Evolutionary conservation across 2,113 vertebrate species (phyloP).

Genomic region (Petaurus breviceps): DNA sequence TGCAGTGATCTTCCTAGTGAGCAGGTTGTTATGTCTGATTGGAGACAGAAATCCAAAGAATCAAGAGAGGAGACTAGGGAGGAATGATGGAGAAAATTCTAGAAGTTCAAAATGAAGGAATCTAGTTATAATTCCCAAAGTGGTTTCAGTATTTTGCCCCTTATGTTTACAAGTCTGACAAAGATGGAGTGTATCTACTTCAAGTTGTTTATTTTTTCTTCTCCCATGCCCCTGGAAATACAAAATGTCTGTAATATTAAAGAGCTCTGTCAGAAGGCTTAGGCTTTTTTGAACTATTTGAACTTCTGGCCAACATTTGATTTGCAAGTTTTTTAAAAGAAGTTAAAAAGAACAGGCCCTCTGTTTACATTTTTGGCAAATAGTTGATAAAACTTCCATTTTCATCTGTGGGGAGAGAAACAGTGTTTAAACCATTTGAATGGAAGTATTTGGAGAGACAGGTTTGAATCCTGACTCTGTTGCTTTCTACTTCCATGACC

Average conservation of each 20-base stretch:
- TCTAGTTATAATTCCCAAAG: background rate
- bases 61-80: background rate
- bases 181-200: background rate
- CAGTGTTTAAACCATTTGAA: background rate
- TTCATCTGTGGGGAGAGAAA: conserved; percentile 9
- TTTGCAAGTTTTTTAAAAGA: background rate
- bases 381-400: background rate
- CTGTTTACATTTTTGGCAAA: conserved; percentile 4
- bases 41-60: background rate
- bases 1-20: background rate
- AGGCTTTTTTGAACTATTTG: background rate
- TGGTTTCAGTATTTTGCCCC: background rate
- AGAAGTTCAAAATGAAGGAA: background rate
- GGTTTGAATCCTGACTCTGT: background rate
- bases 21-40: background rate
- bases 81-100: background rate
- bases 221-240: background rate
- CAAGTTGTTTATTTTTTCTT: background rate
- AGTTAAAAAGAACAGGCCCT: background rate
- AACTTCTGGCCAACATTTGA: background rate
- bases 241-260: background rate
- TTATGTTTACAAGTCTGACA: background rate
- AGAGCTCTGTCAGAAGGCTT: background rate
- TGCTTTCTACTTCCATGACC: background rate
- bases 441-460: background rate